Base-by-base conservation (phyloP, 2,113 vertebrate species). In the Calypte anna region DNA sequence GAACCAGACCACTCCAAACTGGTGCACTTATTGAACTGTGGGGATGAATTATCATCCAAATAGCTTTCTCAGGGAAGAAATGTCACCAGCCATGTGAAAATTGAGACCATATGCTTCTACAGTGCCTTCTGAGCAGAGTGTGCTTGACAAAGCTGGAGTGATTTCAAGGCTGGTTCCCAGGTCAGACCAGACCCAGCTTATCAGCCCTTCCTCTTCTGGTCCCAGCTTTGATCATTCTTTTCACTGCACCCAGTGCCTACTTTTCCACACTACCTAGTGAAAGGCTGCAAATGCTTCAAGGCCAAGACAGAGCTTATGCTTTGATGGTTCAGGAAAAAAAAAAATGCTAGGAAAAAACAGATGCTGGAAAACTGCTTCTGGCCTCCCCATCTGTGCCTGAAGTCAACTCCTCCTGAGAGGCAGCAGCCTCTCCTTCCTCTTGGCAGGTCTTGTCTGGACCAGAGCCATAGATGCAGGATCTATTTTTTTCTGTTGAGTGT, bases 361-460 rank as follows among this genome's bases (percentile, higher is more conserved):
- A 82, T 59, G 48, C 53, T 8, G 27, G 43, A 46, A 64, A 88
- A 70, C 22, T 74, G 64, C 55, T n/a, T 48, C 76, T 58, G 55
- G 80, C n/a, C 3, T 84, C 57, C 61, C n/a, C 23, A 7, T 81
- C 80, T 78, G 43, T 44, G 64, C 33, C 30, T 1, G 33, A 89
- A 84, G 33, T 43, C 55, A 77, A 62, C 91, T 92, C 86, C 79
- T 82, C 57, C 72, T 27, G 0, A 2, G 54, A 3, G 3, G 50
- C 55, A 31, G 51, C 76, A 66, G 82, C 53, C 19, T 86, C 83
- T 70, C 30, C 57, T 46, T 76, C 91, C 3, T 6, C 64, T 81
- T 68, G 77, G 77, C 84, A 94, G 77, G 81, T 94, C 69, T 38
- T 84, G 30, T 72, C 86, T 92, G 91, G 89, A 84, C 22, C 17